phyloP scores from a whole-genome alignment of 2,113 vertebrate species.

The Delphinus delphis region DNA sequence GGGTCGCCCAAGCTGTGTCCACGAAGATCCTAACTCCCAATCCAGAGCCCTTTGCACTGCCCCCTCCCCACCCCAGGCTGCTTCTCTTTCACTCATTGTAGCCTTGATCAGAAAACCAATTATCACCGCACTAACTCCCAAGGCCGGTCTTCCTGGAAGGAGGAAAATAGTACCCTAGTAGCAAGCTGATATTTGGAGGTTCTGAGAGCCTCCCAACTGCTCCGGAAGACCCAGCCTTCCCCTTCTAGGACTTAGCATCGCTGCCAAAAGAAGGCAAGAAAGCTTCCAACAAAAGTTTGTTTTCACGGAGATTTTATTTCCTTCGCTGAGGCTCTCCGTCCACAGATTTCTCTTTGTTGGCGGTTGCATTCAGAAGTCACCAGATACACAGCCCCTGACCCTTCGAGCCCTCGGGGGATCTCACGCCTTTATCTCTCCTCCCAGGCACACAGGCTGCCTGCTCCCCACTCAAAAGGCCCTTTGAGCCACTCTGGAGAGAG shows the following conservation, averaged over 20 bases:
- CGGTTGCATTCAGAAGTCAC: slow-evolving; percentile 61
- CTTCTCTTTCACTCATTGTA: not conserved
- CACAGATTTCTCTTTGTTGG: slow-evolving; percentile 72
- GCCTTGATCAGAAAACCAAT: slow-evolving; percentile 58
- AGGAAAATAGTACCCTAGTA: not conserved
- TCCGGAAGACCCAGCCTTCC: slow-evolving; percentile 56
- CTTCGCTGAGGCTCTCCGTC: not conserved
- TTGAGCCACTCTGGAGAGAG: slow-evolving; percentile 15
- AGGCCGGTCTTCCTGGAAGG: not conserved
- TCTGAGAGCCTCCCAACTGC: not conserved
- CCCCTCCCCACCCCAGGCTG: not conserved
- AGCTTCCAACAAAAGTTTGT: slow-evolving; percentile 70
- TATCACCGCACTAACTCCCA: not conserved
- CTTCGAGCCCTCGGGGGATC: not conserved
- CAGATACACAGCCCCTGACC: slow-evolving; percentile 61
- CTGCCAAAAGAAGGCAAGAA: slow-evolving; percentile 63
- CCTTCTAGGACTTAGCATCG: slow-evolving; percentile 6
- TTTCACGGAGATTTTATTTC: slow-evolving; percentile 72
- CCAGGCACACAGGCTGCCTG: not conserved
- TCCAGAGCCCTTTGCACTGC: not conserved
- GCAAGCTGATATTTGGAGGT: slow-evolving; percentile 51
- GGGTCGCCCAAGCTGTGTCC: not conserved
- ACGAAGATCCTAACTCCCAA: not conserved
- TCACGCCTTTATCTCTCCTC: slow-evolving; percentile 48
- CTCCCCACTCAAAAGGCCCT: slow-evolving; percentile 35